Evolutionary conservation across 2,888 invertebrate species (phyloP), one percentile per base, ranked within the genome.

Genomic region (Abscondita cerata): DNA sequence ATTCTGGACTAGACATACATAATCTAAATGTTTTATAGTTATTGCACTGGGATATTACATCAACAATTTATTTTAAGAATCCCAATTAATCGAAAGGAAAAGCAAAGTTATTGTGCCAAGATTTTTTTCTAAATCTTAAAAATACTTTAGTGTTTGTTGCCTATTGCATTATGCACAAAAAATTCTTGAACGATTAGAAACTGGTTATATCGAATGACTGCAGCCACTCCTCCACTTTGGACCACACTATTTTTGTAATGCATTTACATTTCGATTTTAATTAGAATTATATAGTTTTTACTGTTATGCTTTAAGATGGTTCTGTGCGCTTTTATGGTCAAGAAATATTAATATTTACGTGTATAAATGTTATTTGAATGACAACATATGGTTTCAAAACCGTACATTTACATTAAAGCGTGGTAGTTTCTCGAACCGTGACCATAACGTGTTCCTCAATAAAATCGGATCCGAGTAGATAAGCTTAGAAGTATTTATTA

Each of bases 111-210:
- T 48, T 33, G 25, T 53, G 53, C 53, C 41, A 53, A 40, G 46
- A 20, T 41, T 44, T 58, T n/a, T 25, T 58, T 36, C 19, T 20
- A 25, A 36, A 46, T 4, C 9, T 36, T 58, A 51, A 58, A 51
- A 58, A 58, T 59, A 46, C 47, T 52, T 25, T 9, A 18, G 41
- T 51, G 52, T 47, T 44, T 18, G 72, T 70, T 73, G 71, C 75
- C n/a, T 75, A 75, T 76, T 76, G 74, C 75, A 76, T 77, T 77
- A 76, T 76, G 76, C 76, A 73, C 73, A 71, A 73, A 68, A 71
- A 25, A 25, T 72, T 74, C 74, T 74, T 73, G 73, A 67, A 70
- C 76, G 77, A 76, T 78, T 78, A 78, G 77, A 75, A 78, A 78
- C 77, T 75, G 76, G 77, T 77, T 78, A 25, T 6, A 75, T 75